Percentiles rank a stretch among this genome's conserved stretches.
These are phyloP conservation scores for Lagocephalus sceleratus DNA, from an alignment of 2,797 vertebrate genomes.

Conservation along the genomic window DNA sequence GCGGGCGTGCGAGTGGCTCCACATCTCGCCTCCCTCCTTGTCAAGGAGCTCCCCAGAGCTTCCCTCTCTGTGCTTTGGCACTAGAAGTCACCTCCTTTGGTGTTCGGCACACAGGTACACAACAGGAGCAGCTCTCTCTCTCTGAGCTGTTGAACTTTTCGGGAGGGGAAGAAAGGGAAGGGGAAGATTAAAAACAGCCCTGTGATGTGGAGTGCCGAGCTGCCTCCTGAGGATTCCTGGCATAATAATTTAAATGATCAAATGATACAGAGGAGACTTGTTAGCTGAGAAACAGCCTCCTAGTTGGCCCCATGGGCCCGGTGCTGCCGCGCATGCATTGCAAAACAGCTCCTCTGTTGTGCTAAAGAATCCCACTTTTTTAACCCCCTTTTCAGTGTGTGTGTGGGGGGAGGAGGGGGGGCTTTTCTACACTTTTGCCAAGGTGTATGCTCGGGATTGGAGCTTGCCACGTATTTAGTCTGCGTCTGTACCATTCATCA, in stretches of 20 bases:
- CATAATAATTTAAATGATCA: slow-evolving; percentile 91
- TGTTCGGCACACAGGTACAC: slow-evolving; percentile 81
- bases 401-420: too few relatives aligned
- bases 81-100: slow-evolving; percentile 83
- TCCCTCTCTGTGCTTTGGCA: slow-evolving; percentile 75
- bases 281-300: slow-evolving; percentile 85
- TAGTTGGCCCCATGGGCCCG: slow-evolving; percentile 84
- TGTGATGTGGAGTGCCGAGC: slow-evolving; percentile 83
- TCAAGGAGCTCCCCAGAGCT: slow-evolving; percentile 78
- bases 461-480: slow-evolving; percentile 56
- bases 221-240: slow-evolving; percentile 84
- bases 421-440: slow-evolving; percentile 72
- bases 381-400: slow-evolving; percentile 68
- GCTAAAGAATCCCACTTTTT: slow-evolving; percentile 77
- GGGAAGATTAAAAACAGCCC: slow-evolving; percentile 85
- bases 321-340: slow-evolving; percentile 81
- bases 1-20: slow-evolving; percentile 39
- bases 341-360: slow-evolving; percentile 86
- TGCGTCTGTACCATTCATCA: slow-evolving; percentile 48
- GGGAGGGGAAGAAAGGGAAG: slow-evolving; percentile 79
- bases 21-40: slow-evolving; percentile 57
- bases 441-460: slow-evolving; percentile 71
- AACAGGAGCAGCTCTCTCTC: slow-evolving; percentile 78
- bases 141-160: slow-evolving; percentile 79
- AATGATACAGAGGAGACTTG: slow-evolving; percentile 88